Evolutionary conservation across 2,888 invertebrate species (phyloP), one percentile per base, ranked within the genome.

Genomic region (Pyrocoelia pectoralis): DNA sequence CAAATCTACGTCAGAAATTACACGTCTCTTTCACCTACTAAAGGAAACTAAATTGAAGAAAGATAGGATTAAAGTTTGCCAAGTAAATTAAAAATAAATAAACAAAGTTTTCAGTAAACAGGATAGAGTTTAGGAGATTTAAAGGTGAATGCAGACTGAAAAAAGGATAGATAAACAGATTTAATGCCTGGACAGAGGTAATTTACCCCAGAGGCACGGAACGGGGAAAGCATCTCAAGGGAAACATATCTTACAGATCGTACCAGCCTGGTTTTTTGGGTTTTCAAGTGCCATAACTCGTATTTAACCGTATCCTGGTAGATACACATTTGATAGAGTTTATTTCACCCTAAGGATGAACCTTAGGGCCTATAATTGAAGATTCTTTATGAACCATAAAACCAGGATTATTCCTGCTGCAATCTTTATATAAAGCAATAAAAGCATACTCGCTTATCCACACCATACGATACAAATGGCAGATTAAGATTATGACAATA

Each of bases 241-340:
- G 72, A 67, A 48, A 66, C 73, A 71, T 74, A 72, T 72, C 71
- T 75, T 72, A 62, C 68, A 61, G 57, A 69, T 69, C 69, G 70
- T 68, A 66, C 66, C 69, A 67, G 68, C 66, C 71, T 70, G 54
- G 68, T 74, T 75, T 76, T 77, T 73, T 70, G 71, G 72, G 70
- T 71, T 72, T 72, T 73, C 72, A 73, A 76, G 72, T 74, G 72
- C 74, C 71, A 76, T 77, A 76, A 77, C 71, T 77, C 72, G 73
- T 67, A 72, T 74, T 77, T 76, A 76, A 77, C 72, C 73, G 72
- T 71, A 74, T 74, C 74, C 73, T 69, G 69, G 68, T 69, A 74
- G 74, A 76, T 76, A 76, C 74, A 74, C 74, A 74, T 76, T 72
- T 72, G 74, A 76, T 74, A 73, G 72, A 65, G 72, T 73, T 76